These are phyloP conservation scores for Macaria notata DNA, from an alignment of 2,888 invertebrate genomes.

Conservation along the genomic window DNA sequence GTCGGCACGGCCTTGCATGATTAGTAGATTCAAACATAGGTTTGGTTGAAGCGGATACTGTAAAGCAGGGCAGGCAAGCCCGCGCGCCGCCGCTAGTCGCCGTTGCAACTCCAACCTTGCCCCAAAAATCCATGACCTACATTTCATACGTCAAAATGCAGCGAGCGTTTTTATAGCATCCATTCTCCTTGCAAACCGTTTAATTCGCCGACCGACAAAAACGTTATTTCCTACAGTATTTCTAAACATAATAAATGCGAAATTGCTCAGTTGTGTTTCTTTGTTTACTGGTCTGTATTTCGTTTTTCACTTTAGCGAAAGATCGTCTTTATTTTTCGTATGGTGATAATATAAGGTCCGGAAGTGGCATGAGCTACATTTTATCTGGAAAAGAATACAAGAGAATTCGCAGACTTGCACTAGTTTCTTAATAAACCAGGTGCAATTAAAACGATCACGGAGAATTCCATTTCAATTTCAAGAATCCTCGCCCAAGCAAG, in stretches of 20 bases:
- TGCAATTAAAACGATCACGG: too few species aligned
- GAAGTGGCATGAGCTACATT: too few species aligned
- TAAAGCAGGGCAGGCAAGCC: slow-evolving; percentile 60
- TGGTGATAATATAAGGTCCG: too few species aligned
- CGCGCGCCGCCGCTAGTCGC: slow-evolving; percentile 29
- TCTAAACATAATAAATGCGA: slow-evolving; percentile 1
- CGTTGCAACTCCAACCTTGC: slow-evolving; percentile 72
- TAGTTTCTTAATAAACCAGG: too few species aligned
- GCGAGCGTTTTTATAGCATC: slow-evolving; percentile 62
- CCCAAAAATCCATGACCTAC: slow-evolving; percentile 78
- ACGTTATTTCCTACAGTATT: slow-evolving; percentile 12
- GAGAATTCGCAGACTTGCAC: too few species aligned
- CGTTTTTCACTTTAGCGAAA: too few species aligned
- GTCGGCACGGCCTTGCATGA: slow-evolving; percentile 72
- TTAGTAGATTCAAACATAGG: slow-evolving; percentile 61
- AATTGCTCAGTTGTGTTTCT: too few species aligned
- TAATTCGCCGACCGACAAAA: slow-evolving; percentile 35
- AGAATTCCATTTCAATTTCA: not conserved
- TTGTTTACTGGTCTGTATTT: too few species aligned
- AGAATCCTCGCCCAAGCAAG: slow-evolving; percentile 2
- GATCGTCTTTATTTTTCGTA: too few species aligned
- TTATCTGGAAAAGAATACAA: too few species aligned
- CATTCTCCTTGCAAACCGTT: slow-evolving; percentile 48
- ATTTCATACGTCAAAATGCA: slow-evolving; percentile 73
- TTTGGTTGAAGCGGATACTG: slow-evolving; percentile 67